These are phyloP conservation scores for Scrobipalpa atriplicella DNA, from an alignment of 2,888 invertebrate species.

Conservation along the genomic window DNA sequence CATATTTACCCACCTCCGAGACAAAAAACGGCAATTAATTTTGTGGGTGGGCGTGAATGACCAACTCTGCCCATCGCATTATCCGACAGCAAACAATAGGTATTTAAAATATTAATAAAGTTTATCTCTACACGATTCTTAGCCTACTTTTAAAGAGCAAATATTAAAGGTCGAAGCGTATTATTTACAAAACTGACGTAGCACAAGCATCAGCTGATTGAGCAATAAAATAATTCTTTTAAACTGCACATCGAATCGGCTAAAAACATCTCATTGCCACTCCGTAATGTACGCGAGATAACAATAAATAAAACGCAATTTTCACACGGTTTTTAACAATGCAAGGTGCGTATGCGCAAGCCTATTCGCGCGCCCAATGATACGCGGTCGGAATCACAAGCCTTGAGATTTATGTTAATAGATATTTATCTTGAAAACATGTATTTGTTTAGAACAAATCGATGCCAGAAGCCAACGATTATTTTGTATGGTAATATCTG, in stretches of 20 bases:
- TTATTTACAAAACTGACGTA: constrained; percentile 1
- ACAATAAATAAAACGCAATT: constrained; percentile 16
- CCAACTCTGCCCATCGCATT: constrained; percentile 9
- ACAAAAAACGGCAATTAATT: constrained; percentile 22
- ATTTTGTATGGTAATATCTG: constrained; percentile 25
- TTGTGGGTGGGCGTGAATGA: constrained; percentile 26
- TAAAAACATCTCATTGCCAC: constrained; percentile 15
- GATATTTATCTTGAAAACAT: constrained; percentile 27
- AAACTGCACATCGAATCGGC: constrained; percentile 8
- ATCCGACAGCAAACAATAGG: constrained; percentile 5
- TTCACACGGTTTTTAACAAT: constrained; percentile 31
- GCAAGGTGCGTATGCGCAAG: constrained; percentile 31
- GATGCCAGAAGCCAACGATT: constrained; percentile 36
- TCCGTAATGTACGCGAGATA: constrained; percentile 7
- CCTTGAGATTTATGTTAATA: constrained; percentile 31
- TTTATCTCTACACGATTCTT: neutral
- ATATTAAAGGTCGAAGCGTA: constrained; percentile 11
- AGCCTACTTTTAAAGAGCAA: constrained; percentile 18
- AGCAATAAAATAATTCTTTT: constrained; percentile 7
- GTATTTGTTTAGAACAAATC: constrained; percentile 28
- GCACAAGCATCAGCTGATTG: constrained; percentile 1
- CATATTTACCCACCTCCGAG: constrained; percentile 20
- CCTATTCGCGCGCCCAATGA: constrained; percentile 24
- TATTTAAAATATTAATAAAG: neutral
- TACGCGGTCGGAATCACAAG: constrained; percentile 29